Evolutionary conservation across 2,113 vertebrate genomes (phyloP), one percentile per base, ranked within the genome.

Genomic region (Grammomys surdaster): DNA sequence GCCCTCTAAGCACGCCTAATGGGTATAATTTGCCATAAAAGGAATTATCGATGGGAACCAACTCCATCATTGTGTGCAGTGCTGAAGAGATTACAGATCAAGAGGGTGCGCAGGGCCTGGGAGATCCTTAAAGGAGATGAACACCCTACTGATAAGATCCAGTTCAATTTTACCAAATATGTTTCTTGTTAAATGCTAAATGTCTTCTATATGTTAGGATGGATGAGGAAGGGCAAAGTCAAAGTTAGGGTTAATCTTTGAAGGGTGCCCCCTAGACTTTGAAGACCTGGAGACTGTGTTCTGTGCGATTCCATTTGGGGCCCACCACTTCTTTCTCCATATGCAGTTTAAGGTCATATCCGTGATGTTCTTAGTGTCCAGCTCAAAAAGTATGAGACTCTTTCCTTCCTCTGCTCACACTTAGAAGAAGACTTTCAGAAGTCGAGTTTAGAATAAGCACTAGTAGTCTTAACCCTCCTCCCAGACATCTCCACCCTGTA

Each of bases 1-100:
- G 36, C 63, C 73, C 84, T 91, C 94, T 76, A 90, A 85, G 91
- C 73, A 95, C 88, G 87, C 12, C 36, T 94, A 93, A 31, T 65
- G 70, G 67, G 43, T 90, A 13, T 81, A 84, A 94, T 85, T 94
- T 89, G 28, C 84, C 73, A 56, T 16, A 65, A 69, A 88, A 94
- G 76, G 73, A 78, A 78, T 94, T 82, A 65, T 75, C 54, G 5
- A 88, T 75, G 92, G 51, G 76, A 90, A 72, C 88, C 70, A 88
- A 78, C 80, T 72, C 16, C 0, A 1, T 26, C 0, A 0, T 60
- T 36, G 24, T 56, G 40, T 40, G 1, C 0, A 46, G 54, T 12
- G 2, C 75, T 72, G 54, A 40, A 58, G 85, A 93, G 72, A 67
- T 60, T n/a, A 65, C 5, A 69, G 75, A 51, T 63, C 40, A 17